Evolutionary conservation across 2,113 vertebrate species (phyloP).

Genomic region (Amazona vittata): DNA sequence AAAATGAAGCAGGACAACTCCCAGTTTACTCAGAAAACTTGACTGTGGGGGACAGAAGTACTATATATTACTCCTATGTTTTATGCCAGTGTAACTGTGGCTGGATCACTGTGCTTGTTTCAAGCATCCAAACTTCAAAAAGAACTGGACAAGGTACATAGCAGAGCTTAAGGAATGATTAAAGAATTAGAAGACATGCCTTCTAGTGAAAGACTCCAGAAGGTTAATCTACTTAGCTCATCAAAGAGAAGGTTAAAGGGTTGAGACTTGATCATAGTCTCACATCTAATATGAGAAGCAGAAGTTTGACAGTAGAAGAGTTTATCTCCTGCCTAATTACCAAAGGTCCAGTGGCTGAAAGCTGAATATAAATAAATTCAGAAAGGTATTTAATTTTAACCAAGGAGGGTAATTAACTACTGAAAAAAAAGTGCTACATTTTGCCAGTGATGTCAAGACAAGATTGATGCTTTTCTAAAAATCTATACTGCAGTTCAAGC

Average conservation of each 20-base stretch:
- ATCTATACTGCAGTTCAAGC: not conserved
- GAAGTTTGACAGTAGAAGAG: conserved; percentile 24
- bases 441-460: not conserved
- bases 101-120: not conserved
- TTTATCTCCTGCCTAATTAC: conserved; percentile 3
- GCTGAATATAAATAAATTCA: not conserved
- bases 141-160: conserved; percentile 10
- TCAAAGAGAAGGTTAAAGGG: conserved; percentile 52
- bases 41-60: not conserved
- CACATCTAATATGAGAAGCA: not conserved
- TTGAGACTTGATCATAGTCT: conserved; percentile 38
- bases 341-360: not conserved
- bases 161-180: conserved; percentile 27
- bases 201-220: conserved; percentile 45
- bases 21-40: not conserved
- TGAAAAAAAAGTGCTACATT: not conserved
- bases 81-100: not conserved
- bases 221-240: conserved; percentile 63
- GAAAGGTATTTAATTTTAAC: not conserved
- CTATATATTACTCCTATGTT: not conserved
- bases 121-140: conserved; percentile 19
- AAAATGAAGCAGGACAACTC: not conserved
- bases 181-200: conserved; percentile 38
- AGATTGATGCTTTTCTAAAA: not conserved
- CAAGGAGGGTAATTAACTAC: not conserved